phyloP scores from a whole-genome alignment of 2,888 invertebrate genomes.

The Lypha dubia region DNA sequence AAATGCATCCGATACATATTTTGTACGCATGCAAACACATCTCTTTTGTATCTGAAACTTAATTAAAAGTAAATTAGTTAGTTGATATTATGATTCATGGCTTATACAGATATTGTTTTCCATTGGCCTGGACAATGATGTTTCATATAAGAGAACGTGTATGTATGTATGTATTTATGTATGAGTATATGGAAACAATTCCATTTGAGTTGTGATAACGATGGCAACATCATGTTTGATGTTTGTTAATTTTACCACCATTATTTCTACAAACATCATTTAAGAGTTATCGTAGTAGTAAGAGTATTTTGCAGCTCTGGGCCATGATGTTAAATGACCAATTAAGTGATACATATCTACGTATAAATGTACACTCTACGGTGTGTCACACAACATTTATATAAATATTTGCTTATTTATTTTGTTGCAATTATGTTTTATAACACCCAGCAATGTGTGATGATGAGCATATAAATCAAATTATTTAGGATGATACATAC shows the following conservation, averaged over 20 bases:
- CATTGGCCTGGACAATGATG: too few relatives aligned
- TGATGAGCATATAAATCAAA: conserved; percentile 3
- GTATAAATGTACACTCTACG: too few relatives aligned
- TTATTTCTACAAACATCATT: not conserved
- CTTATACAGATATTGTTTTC: not conserved
- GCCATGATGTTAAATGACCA: conserved; percentile 42
- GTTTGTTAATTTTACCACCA: conserved; percentile 37
- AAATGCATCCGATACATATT: not conserved
- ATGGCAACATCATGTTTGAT: conserved; percentile 14
- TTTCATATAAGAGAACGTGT: too few relatives aligned
- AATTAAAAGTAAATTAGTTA: conserved; percentile 64
- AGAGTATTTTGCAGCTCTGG: conserved; percentile 17
- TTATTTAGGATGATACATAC: not conserved
- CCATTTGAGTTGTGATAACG: conserved; percentile 29
- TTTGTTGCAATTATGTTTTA: conserved; percentile 51
- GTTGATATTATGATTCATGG: conserved; percentile 51
- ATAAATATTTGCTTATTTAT: conserved; percentile 21
- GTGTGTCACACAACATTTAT: not conserved
- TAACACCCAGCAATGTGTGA: not conserved
- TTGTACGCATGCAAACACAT: conserved; percentile 22
- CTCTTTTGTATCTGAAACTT: conserved; percentile 47
- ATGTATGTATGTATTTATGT: too few relatives aligned
- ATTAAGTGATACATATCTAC: conserved; percentile 42
- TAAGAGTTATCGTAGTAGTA: not conserved
- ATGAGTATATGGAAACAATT: not conserved